Conservation (phyloP, 2,888 invertebrate species). For the Anthophora plumipes region DNA sequence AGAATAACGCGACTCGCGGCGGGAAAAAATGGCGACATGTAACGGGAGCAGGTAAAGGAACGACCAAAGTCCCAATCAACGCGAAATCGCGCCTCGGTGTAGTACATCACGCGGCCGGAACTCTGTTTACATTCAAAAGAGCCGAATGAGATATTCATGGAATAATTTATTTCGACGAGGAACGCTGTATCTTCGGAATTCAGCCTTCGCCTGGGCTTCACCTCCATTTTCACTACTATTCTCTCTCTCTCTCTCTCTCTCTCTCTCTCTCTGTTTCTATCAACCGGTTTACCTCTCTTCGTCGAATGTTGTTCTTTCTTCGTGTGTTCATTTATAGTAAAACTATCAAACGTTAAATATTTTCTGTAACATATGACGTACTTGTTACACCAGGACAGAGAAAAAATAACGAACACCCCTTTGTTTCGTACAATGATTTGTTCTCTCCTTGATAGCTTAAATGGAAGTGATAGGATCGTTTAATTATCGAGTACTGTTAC, state of each 20-base stretch:
- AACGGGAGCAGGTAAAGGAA: neutral
- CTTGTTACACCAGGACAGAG: neutral
- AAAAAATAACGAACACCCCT: neutral
- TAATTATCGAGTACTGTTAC: neutral
- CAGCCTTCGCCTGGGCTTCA: neutral
- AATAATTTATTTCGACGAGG: constrained; percentile 67
- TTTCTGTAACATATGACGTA: neutral
- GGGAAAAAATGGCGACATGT: constrained; percentile 20
- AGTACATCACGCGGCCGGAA: constrained; percentile 37
- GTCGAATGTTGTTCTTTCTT: neutral
- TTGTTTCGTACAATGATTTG: neutral
- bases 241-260: neutral
- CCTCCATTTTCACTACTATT: constrained; percentile 5
- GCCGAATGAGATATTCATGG: constrained; percentile 67
- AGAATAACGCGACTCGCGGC: constrained; percentile 28
- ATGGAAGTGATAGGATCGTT: neutral
- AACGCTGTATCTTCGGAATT: constrained; percentile 31
- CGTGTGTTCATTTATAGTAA: neutral
- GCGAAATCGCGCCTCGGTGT: constrained; percentile 38
- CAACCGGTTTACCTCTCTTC: neutral
- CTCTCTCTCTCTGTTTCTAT: neutral
- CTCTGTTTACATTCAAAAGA: constrained; percentile 68
- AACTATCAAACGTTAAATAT: neutral
- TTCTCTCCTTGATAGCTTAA: neutral
- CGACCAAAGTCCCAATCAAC: constrained; percentile 62